Percentiles rank a stretch among this genome's conserved stretches.
phyloP scores from a whole-genome alignment of 2,888 invertebrate species.

The Marronus borbonicus region DNA sequence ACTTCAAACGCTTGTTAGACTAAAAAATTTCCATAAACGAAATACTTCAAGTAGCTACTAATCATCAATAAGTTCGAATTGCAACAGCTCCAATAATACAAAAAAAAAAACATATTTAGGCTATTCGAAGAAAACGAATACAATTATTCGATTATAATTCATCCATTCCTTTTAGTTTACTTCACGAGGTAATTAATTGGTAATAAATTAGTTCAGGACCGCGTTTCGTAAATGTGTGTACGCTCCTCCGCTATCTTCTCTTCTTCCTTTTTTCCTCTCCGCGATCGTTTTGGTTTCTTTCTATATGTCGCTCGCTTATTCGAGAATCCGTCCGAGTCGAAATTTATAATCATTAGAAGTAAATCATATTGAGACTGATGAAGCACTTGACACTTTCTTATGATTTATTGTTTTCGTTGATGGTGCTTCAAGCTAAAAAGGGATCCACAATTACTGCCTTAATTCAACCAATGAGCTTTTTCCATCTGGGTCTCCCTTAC shows the following conservation, averaged over 20 bases:
- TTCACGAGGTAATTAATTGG: conserved; percentile 31
- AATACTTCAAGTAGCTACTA: background rate
- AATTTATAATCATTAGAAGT: conserved; percentile 63
- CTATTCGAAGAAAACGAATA: background rate
- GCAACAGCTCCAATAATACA: background rate
- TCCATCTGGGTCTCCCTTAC: conserved; percentile 50
- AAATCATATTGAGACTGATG: conserved; percentile 64
- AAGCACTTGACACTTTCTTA: conserved; percentile 62
- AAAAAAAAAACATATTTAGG: background rate
- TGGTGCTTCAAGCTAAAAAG: conserved; percentile 57
- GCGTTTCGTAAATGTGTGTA: conserved; percentile 2
- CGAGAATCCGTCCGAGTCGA: conserved; percentile 47
- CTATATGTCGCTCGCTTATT: conserved; percentile 24
- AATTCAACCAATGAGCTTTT: conserved; percentile 54
- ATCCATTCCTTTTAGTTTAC: conserved; percentile 25
- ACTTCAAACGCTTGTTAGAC: too few relatives aligned
- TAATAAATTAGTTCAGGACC: conserved; percentile 35
- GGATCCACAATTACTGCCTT: conserved; percentile 57
- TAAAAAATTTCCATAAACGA: background rate
- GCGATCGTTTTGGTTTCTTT: conserved; percentile 2
- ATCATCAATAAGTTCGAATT: background rate
- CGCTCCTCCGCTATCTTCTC: conserved; percentile 1
- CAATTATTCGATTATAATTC: conserved; percentile 5
- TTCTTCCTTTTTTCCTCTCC: background rate
- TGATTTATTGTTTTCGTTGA: conserved; percentile 62